A percentile compares a stretch with the other conserved stretches of the same genome.
Conservation (phyloP, 2,113 vertebrate species). For the Rhagologus leucostigma region DNA sequence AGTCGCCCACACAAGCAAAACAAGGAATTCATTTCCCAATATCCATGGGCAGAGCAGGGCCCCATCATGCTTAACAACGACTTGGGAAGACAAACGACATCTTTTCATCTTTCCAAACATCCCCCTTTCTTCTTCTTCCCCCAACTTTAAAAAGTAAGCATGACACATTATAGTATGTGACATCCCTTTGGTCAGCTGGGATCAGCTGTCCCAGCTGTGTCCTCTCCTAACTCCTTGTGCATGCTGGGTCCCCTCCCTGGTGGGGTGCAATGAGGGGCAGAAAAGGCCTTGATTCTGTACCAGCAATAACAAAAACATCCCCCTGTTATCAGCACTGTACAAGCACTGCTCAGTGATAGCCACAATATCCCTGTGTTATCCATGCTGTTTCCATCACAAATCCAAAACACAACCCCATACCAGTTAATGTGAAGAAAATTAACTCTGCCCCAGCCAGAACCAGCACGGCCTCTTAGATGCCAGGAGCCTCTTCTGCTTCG, state of each 20-base stretch:
- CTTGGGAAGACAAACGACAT: accelerated
- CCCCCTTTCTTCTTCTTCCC: not conserved
- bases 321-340: too few relatives aligned
- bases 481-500: not conserved
- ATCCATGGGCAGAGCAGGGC: accelerated
- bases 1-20: accelerated
- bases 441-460: not conserved
- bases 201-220: accelerated
- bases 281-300: not conserved
- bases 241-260: accelerated
- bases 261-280: not conserved
- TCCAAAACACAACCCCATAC: not conserved
- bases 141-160: accelerated
- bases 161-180: accelerated
- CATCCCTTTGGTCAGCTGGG: not conserved
- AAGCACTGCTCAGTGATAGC: not conserved
- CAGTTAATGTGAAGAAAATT: not conserved
- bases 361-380: not conserved
- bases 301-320: accelerated
- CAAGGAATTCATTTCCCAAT: not conserved
- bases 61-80: accelerated
- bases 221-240: not conserved
- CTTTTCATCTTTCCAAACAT: not conserved
- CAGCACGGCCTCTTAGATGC: accelerated
- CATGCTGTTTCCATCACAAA: not conserved